Conservation (phyloP, 2,888 invertebrate species). For the Linyphia triangularis region DNA sequence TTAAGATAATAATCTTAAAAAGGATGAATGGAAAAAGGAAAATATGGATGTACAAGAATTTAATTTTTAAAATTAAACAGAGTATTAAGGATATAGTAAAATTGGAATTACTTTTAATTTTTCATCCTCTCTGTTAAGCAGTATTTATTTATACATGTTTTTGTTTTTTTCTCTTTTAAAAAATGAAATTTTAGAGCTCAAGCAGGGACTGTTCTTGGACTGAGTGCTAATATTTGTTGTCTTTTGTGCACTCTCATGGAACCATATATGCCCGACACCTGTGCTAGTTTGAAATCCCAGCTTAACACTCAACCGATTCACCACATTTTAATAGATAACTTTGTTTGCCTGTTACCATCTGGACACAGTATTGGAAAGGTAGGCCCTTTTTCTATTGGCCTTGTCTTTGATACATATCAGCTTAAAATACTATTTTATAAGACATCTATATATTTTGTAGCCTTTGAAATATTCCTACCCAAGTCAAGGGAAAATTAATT, state of each 20-base stretch:
- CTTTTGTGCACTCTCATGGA: conserved; percentile 89
- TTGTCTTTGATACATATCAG: too few relatives aligned
- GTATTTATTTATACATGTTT: not conserved
- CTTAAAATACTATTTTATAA: too few relatives aligned
- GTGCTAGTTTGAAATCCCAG: conserved; percentile 86
- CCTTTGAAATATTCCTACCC: too few relatives aligned
- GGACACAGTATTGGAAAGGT: conserved; percentile 91
- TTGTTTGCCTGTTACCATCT: conserved; percentile 83
- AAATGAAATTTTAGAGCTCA: conserved; percentile 82
- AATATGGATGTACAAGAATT: too few relatives aligned
- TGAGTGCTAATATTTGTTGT: conserved; percentile 89
- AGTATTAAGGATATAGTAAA: not conserved
- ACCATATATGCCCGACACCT: conserved; percentile 94
- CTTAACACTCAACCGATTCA: conserved; percentile 84
- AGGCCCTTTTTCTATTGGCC: too few relatives aligned
- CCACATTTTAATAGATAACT: conserved; percentile 82
- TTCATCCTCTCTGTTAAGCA: not conserved
- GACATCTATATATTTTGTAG: too few relatives aligned
- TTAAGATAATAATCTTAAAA: too few relatives aligned
- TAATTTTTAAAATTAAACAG: not conserved
- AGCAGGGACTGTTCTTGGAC: conserved; percentile 91
- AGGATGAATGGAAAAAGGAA: too few relatives aligned
- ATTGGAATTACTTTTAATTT: too few relatives aligned
- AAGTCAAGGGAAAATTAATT: too few relatives aligned
- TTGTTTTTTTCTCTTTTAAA: not conserved